A percentile compares a stretch with the other conserved stretches of the same genome.
phyloP scores from a whole-genome alignment of 2,797 vertebrate genomes.

The Hydrocynus forskahlii region DNA sequence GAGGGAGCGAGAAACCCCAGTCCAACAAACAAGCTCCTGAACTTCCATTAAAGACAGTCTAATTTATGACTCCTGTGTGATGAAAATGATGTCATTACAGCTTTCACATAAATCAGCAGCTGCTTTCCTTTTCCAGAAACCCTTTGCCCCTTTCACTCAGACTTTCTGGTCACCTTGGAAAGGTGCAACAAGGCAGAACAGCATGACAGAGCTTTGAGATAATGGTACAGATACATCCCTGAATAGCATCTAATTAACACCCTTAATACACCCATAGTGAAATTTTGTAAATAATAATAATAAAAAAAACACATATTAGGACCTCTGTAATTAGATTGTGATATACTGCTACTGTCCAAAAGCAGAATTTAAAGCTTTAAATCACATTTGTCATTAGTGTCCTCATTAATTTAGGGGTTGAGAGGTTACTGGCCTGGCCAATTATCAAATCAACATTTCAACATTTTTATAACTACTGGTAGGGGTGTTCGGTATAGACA shows the following conservation, averaged over 20 bases:
- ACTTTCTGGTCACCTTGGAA: conserved; percentile 80
- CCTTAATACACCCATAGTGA: conserved; percentile 40
- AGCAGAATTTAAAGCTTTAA: conserved; percentile 61
- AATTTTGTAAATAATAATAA: conserved; percentile 45
- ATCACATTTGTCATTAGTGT: conserved; percentile 70
- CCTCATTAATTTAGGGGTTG: conserved; percentile 60
- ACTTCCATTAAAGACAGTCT: conserved; percentile 68
- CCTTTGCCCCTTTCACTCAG: conserved; percentile 54
- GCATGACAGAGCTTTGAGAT: conserved; percentile 63
- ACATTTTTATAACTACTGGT: too few relatives aligned
- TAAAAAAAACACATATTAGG: conserved; percentile 59
- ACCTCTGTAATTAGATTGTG: conserved; percentile 67
- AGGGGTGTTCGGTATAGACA: too few relatives aligned
- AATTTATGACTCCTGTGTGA: conserved; percentile 67
- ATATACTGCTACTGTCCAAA: conserved; percentile 55
- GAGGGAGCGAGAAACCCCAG: conserved; percentile 17
- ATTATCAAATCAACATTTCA: too few relatives aligned
- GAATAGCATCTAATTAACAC: conserved; percentile 68
- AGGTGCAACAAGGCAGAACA: conserved; percentile 26
- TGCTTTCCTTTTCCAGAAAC: conserved; percentile 37
- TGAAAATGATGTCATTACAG: conserved; percentile 73
- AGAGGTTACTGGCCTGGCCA: too few relatives aligned
- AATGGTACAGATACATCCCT: conserved; percentile 60
- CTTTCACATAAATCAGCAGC: conserved; percentile 69
- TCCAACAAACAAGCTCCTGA: conserved; percentile 64